Conservation (phyloP, 2,888 invertebrate species). For the Noctuana brunneofusca region DNA sequence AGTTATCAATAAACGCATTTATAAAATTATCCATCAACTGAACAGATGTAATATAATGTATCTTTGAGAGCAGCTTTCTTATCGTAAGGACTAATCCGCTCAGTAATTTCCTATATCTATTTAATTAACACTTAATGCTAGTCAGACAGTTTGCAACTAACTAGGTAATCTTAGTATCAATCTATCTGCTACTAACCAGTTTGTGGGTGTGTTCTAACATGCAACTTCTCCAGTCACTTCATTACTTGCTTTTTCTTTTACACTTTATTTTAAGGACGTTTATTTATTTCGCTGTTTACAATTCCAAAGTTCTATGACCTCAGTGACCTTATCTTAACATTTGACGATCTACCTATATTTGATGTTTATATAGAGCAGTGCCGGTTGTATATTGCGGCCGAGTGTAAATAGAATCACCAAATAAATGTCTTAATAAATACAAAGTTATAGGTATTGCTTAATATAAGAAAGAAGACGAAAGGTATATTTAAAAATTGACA, state of each 20-base stretch:
- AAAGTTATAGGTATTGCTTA: too few relatives aligned
- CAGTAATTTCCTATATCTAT: neutral
- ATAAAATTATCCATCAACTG: neutral
- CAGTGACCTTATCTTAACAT: too few relatives aligned
- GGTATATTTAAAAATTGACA: too few relatives aligned
- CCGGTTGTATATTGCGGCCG: too few relatives aligned
- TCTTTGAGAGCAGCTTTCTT: neutral
- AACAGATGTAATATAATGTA: neutral
- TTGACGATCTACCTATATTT: too few relatives aligned
- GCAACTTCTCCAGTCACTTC: slow-evolving; percentile 7
- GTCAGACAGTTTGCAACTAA: neutral
- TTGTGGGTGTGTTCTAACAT: slow-evolving; percentile 4
- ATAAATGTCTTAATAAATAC: too few relatives aligned
- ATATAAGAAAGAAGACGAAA: too few relatives aligned
- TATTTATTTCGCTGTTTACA: neutral
- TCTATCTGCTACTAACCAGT: neutral
- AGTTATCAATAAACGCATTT: neutral
- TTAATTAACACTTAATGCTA: neutral
- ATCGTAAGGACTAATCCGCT: neutral
- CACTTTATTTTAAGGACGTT: neutral
- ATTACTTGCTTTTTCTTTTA: neutral
- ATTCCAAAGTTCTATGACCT: too few relatives aligned
- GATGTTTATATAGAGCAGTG: too few relatives aligned
- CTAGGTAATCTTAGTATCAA: neutral
- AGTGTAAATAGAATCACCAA: too few relatives aligned